Evolutionary conservation across 2,888 invertebrate genomes (phyloP), one percentile per base, ranked within the genome.

Genomic region (Fragum whitleyi): DNA sequence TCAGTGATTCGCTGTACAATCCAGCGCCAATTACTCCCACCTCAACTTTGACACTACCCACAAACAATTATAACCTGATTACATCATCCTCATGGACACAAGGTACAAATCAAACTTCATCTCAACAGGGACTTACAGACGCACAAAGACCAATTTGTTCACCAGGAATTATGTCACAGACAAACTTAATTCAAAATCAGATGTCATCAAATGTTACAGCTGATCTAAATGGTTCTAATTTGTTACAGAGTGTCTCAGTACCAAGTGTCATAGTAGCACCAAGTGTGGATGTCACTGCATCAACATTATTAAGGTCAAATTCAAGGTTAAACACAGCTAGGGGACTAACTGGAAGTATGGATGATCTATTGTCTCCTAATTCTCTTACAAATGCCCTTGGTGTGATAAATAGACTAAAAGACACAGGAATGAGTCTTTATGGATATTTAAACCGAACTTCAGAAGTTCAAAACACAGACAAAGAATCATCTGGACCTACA

Each of bases 401-500:
- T 53, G 85, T 91, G 42, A 77, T 91, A 42, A 86, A 88, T 51
- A 89, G 86, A 75, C 72, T 91, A 29, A 90, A 89, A 82, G 87
- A 83, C 76, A 89, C 86, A 26, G 90, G 90, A 16, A 87, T 83
- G 51, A 87, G 87, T 5, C 65, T 91, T 11, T 88, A 88, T 73
- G 89, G 88, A 7, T 85, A 85, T 62, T 71, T 89, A 32, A 67
- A 69, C 32, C 21, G 36, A 36, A 2, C 53, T 23, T 7, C 51
- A 19, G 61, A 57, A n/a, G 26, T 51, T 71, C 3, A 7, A 28
- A 21, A 57, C 39, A 62, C 29, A 19, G 32, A 70, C 29, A 55
- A 29, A 51, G 69, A 11, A 68, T 21, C 69, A 26, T 53, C 61
- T 29, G 2, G 29, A 11, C 19, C 23, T 9, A 71, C 72, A 0